Conservation (phyloP, 2,888 invertebrate genomes). For the Dynastes maya region DNA sequence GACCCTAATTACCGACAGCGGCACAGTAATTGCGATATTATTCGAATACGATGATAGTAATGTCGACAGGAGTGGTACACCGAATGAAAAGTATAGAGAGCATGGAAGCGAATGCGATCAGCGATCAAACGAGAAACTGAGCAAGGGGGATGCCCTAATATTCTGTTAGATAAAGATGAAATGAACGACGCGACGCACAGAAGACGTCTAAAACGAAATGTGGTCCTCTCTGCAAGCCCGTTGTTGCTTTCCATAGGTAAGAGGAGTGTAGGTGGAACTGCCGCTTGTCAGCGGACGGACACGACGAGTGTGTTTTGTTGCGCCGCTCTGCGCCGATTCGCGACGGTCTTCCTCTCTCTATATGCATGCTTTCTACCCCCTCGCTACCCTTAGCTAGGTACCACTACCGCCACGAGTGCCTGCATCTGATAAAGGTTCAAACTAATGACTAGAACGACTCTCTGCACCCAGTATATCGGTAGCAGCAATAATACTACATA, state of each 20-base stretch:
- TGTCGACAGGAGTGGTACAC: conserved; percentile 53
- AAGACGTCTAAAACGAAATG: conserved; percentile 56
- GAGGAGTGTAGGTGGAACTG: conserved; percentile 54
- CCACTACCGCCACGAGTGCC: conserved; percentile 32
- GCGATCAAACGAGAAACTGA: conserved; percentile 44
- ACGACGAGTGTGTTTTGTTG: conserved; percentile 51
- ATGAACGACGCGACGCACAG: conserved; percentile 51
- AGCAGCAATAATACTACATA: conserved; percentile 2
- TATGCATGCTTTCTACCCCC: conserved; percentile 21
- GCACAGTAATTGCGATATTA: conserved; percentile 25
- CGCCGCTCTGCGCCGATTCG: conserved; percentile 50
- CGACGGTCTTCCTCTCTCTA: conserved; percentile 47
- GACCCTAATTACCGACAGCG: conserved; percentile 31
- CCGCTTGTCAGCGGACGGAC: conserved; percentile 52
- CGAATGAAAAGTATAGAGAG: conserved; percentile 62
- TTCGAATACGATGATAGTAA: conserved; percentile 40
- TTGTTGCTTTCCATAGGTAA: conserved; percentile 51
- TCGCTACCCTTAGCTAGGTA: conserved; percentile 33
- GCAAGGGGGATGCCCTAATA: conserved; percentile 32
- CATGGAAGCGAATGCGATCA: conserved; percentile 35
- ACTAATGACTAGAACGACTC: conserved; percentile 50
- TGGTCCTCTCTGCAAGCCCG: conserved; percentile 49
- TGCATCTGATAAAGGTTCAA: conserved; percentile 49
- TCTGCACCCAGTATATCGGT: conserved; percentile 24
- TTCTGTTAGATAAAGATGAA: conserved; percentile 46